These are phyloP conservation scores for Polymixis lichenea DNA, from an alignment of 2,888 invertebrate species.

Conservation along the genomic window DNA sequence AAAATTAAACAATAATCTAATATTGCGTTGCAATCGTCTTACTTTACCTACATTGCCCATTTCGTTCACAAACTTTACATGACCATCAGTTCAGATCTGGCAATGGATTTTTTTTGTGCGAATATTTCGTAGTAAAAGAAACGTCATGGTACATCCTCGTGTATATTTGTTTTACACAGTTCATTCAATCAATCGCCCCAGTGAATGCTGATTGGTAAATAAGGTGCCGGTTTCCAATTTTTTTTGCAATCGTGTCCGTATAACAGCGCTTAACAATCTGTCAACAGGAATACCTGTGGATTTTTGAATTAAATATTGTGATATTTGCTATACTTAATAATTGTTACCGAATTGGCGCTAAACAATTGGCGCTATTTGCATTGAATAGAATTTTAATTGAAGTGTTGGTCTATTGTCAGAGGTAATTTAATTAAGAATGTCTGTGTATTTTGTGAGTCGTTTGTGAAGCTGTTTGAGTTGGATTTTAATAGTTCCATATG, in stretches of 20 bases:
- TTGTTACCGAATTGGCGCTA: constrained; percentile 16
- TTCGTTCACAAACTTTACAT: neutral
- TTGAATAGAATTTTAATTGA: constrained; percentile 37
- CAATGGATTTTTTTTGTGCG: constrained; percentile 5
- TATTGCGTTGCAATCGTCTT: rapidly evolving
- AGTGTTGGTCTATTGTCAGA: constrained; percentile 16
- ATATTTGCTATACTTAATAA: constrained; percentile 35
- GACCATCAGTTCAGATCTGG: neutral
- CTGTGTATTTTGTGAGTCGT: constrained; percentile 19
- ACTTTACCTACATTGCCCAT: constrained; percentile 11
- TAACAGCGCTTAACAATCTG: constrained; percentile 78
- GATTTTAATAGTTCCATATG: neutral
- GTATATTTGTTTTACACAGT: constrained; percentile 77
- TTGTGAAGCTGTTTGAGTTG: constrained; percentile 12
- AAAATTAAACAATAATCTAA: constrained; percentile 6
- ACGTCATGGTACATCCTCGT: constrained; percentile 45
- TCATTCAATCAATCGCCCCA: constrained; percentile 83
- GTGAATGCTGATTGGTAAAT: constrained; percentile 84
- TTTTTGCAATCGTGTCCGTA: constrained; percentile 69
- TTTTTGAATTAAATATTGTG: constrained; percentile 56
- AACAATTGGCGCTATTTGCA: constrained; percentile 45
- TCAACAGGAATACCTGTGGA: constrained; percentile 75
- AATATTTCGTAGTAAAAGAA: neutral
- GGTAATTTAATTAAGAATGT: constrained; percentile 23
- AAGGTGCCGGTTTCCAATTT: constrained; percentile 72